Conservation (phyloP, 2,888 invertebrate species). For the Prosopocoilus inquinatus region DNA sequence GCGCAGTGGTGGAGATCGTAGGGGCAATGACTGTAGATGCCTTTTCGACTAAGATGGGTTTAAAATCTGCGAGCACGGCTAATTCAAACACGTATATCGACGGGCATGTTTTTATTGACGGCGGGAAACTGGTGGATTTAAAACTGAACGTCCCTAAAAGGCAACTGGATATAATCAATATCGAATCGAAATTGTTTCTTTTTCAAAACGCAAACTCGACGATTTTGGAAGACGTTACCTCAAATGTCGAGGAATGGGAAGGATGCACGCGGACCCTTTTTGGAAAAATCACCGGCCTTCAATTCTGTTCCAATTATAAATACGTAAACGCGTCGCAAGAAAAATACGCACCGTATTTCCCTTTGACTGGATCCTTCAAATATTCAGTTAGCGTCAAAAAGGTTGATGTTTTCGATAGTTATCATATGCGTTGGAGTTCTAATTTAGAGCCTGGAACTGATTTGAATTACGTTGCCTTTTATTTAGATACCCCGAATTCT, state of each 20-base stretch:
- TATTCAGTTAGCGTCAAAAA: conserved; percentile 27
- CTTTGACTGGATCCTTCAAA: conserved; percentile 30
- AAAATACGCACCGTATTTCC: conserved; percentile 27
- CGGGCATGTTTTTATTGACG: conserved; percentile 27
- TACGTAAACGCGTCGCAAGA: conserved; percentile 28
- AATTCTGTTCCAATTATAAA: conserved; percentile 27
- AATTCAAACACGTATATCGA: conserved; percentile 32
- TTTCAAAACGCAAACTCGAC: conserved; percentile 17
- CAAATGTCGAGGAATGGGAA: conserved; percentile 21
- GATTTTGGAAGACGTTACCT: conserved; percentile 20
- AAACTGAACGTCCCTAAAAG: conserved; percentile 32
- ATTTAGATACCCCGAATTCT: conserved; percentile 31
- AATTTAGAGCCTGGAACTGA: conserved; percentile 15
- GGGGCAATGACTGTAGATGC: conserved; percentile 28
- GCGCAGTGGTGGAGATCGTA: conserved; percentile 26
- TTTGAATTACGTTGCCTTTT: conserved; percentile 22
- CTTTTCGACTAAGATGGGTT: conserved; percentile 23
- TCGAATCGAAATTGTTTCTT: conserved; percentile 26
- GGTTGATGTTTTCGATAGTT: conserved; percentile 29
- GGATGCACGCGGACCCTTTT: conserved; percentile 26
- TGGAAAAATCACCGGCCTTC: conserved; percentile 25
- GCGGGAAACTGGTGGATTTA: conserved; percentile 30
- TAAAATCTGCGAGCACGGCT: conserved; percentile 24
- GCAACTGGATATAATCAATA: conserved; percentile 29
- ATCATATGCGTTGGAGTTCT: conserved; percentile 24